Evolutionary conservation across 1,140 invertebrate genomes (phyloP), one percentile per base, ranked within the genome.

Genomic region (Lamellibrachia luymesi): DNA sequence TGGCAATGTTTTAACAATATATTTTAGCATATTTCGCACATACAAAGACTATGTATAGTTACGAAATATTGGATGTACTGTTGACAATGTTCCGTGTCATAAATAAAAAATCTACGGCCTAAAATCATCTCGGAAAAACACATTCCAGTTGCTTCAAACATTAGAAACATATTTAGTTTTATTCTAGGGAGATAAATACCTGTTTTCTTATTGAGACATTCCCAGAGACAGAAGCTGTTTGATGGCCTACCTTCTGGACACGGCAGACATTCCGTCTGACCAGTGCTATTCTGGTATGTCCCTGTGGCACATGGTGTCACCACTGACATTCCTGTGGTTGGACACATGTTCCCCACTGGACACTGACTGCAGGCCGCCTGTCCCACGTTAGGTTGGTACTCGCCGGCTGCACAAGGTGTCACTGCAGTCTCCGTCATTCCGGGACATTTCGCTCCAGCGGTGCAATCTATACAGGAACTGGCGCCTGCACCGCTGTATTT

Each of bases 381-480:
- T 8, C 92, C 92, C 2, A 25, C 27, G 13, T 7, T 13, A 8
- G 50, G 51, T n/a, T 92, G 92, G 52, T 92, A 92, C 27, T 92
- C 51, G 50, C 92, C 92, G 8, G 50, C 17, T 6, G 50, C 52
- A 56, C 92, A 92, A 51, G 51, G 10, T 51, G 92, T 92, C 49
- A 50, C 49, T 50, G 50, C 51, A 91, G 92, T 93, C n/a, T 94
- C 94, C n/a, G 93, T 91, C 56, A 94, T 89, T 92, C 95, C 93
- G 5, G 93, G 92, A 94, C 95, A 96, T 92, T 95, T 94, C 22
- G 91, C 93, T 2, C 95, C 95, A 25, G 95, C 95, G 22, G 95
- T 94, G 90, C 95, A 96, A 50, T 91, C 80, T 2, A 93, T 92
- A 93, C 95, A 96, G 2, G n/a, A n/a, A 10, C 22, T 89, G 51